These are phyloP conservation scores for Conus canariensis DNA, from an alignment of 2,888 invertebrate species.

Conservation along the genomic window DNA sequence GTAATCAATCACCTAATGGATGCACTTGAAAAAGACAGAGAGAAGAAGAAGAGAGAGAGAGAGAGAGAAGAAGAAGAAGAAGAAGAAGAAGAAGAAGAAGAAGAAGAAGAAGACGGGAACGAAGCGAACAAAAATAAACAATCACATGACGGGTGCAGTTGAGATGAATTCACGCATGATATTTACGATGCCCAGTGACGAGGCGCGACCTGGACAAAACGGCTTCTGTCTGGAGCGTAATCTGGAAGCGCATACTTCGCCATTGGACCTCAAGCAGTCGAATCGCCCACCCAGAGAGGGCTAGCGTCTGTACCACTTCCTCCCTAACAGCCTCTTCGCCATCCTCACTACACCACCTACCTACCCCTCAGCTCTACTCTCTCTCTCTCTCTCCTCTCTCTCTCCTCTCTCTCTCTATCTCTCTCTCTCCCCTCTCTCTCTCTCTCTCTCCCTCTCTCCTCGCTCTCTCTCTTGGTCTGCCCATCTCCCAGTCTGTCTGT, in stretches of 20 bases:
- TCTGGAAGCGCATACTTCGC: neutral
- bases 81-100: neutral
- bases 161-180: slow-evolving; percentile 2
- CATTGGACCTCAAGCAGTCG: neutral
- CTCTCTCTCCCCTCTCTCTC: no score
- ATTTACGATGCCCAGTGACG: neutral
- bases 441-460: no score
- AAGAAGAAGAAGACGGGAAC: no score
- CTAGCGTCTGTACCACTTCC: neutral
- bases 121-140: neutral
- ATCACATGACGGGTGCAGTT: neutral
- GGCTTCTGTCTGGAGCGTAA: neutral
- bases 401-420: no score
- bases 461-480: no score
- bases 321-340: neutral
- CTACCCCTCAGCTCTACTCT: neutral
- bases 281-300: neutral
- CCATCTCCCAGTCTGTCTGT: no score
- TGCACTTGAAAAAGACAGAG: neutral
- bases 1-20: no score
- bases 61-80: neutral
- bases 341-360: no score
- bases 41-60: neutral
- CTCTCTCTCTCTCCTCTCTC: neutral
- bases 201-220: neutral